Base-by-base conservation (phyloP, 2,797 vertebrate genomes). In the Ctenopoma multispine region DNA sequence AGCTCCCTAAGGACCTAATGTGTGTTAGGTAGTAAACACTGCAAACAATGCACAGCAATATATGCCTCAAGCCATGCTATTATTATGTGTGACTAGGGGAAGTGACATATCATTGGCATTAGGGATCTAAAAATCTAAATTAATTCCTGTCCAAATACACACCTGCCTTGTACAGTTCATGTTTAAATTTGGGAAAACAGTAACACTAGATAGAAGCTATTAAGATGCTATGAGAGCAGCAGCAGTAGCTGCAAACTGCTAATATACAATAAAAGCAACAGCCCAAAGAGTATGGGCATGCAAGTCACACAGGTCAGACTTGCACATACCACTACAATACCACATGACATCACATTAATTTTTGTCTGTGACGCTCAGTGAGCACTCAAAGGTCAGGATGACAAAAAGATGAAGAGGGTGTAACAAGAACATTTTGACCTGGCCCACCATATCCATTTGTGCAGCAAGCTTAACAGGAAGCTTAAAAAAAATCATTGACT, bases 151-250 rank as follows among this genome's bases (percentile, higher is more conserved):
- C 40, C 43, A 75, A 58, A 71, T 15, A 68, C 46, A 46, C 18
- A 29, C 9, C 51, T 18, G 31, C 12, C 6, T 17, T 50, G 64
- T 71, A 20, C 31, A 34, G 31, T 27, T 17, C 18, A 46, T 55
- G 38, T 8, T 41, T 17, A 38, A 60, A 69, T 14, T 15, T 31
- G 12, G 69, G 38, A 53, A 31, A 20, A 56, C 38, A 34, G 43
- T 64, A 70, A 31, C 38, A 48, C 24, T 24, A 2, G 71, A 41
- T 6, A n/a, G 17, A 21, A 21, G 46, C 9, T 21, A 12, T 18
- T 1, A 89, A 92, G 92, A 91, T 81, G 72, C 79, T 69, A 73
- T 72, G 56, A 64, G 64, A 78, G 60, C 17, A 2, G 69, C 31
- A 38, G 63, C 63, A 75, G 79, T 75, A 79, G 80, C 69, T 74